Percentiles rank a stretch among this genome's conserved stretches.
Conservation (phyloP, 2,888 invertebrate species). For the Drosophila putrida region DNA sequence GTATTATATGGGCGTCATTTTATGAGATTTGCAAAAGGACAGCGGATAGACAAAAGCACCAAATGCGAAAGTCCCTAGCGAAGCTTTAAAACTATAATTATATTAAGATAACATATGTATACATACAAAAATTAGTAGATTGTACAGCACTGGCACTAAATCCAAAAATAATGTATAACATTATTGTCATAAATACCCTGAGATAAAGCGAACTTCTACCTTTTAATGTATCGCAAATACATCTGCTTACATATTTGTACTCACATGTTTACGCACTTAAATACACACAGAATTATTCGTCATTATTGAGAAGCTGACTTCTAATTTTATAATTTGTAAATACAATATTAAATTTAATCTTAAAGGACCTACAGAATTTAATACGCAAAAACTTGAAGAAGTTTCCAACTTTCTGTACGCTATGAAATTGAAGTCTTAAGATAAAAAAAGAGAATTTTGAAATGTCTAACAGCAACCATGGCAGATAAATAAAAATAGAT, state of each 20-base stretch:
- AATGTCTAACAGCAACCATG: too few species aligned
- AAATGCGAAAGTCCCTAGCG: constrained; percentile 24
- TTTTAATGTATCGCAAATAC: background rate
- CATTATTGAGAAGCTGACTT: background rate
- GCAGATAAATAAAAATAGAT: too few species aligned
- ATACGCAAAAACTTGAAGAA: too few species aligned
- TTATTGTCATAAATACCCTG: background rate
- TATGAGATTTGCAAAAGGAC: constrained; percentile 50
- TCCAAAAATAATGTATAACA: background rate
- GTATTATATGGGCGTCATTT: constrained; percentile 33
- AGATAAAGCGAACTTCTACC: background rate
- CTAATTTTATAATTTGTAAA: too few species aligned
- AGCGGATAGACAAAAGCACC: constrained; percentile 72
- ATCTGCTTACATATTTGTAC: background rate
- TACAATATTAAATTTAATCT: too few species aligned
- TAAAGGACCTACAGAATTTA: too few species aligned
- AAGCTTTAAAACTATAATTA: background rate
- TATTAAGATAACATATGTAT: background rate
- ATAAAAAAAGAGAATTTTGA: too few species aligned
- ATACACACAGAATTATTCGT: background rate
- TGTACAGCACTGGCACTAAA: background rate
- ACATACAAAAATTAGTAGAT: background rate
- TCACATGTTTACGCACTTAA: background rate
- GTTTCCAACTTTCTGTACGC: too few species aligned
- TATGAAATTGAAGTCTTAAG: too few species aligned